A percentile compares a stretch with the other conserved stretches of the same genome.
These are phyloP conservation scores for Caenorhabditis parvicauda DNA, from an alignment of 2,888 invertebrate genomes.

Conservation along the genomic window DNA sequence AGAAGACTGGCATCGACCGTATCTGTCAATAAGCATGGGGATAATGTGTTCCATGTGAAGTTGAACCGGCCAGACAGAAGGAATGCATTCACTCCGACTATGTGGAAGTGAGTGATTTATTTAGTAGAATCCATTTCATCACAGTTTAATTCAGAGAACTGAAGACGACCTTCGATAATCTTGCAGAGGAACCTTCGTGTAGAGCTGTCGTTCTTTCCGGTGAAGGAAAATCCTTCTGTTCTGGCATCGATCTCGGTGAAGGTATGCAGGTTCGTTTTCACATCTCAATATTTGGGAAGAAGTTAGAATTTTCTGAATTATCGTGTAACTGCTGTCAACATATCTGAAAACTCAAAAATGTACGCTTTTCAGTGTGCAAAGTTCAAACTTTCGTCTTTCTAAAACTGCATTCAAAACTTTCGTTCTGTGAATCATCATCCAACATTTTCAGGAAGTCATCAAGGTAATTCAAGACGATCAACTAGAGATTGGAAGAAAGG, in stretches of 20 bases:
- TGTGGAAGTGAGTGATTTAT: conserved; percentile 41
- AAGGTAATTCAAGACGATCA: conserved; percentile 28
- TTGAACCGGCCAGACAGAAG: conserved; percentile 53
- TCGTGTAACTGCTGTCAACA: too few species aligned
- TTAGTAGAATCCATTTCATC: neutral
- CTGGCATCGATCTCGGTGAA: conserved; percentile 76
- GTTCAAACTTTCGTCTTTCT: neutral
- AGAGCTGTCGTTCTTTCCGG: conserved; percentile 82
- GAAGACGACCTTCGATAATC: conserved; percentile 75
- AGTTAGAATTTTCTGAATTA: neutral
- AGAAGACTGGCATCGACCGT: too few species aligned
- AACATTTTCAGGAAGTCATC: conserved; percentile 21
- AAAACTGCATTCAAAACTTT: neutral
- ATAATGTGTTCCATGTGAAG: conserved; percentile 47
- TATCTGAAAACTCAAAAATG: too few species aligned
- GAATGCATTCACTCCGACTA: conserved; percentile 51
- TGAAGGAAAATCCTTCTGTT: conserved; percentile 81
- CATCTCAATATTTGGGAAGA: too few species aligned
- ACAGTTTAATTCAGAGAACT: conserved; percentile 70
- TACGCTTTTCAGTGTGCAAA: neutral
- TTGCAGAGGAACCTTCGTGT: conserved; percentile 79
- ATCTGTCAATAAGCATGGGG: too few species aligned
- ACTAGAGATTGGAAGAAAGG: conserved; percentile 40
- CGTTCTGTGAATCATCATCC: too few species aligned
- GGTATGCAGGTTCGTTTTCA: conserved; percentile 23